Evolutionary conservation across 2,888 invertebrate genomes (phyloP), one percentile per base, ranked within the genome.

Genomic region (Sinhomidia bicolor): DNA sequence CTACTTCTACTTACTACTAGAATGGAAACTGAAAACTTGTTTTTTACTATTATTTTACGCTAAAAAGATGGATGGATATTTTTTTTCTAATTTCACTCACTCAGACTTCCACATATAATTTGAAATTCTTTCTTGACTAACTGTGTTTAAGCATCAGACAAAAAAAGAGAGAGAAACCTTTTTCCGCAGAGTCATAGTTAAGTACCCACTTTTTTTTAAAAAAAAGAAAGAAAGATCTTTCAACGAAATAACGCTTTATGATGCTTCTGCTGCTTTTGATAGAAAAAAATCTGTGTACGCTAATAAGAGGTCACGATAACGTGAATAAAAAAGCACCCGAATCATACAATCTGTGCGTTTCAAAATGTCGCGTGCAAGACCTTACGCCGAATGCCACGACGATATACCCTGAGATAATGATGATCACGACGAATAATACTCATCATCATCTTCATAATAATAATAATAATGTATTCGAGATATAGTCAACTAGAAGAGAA

Each of bases 321-420:
- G 17, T 26, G 81, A 60, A 60, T 12, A n/a, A 20, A 20, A 54
- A 20, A 54, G 54, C 17, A 54, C 54, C 54, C 76, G 51, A 20
- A 29, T 32, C n/a, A 54, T 79, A 29, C 57, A n/a, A 54, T 54
- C 54, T 20, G 10, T 17, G 60, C 60, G 60, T 60, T 26, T 60
- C 26, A 60, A 36, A 41, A 82, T 90, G 91, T 90, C 90, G 90
- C 90, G 90, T 90, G 91, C 90, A 91, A 89, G 91, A 90, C 91
- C 90, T 90, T 90, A 86, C 89, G 91, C 90, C 90, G 79, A 89
- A 79, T 85, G 89, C 89, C 89, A 89, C 47, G 89, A 85, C 65
- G 41, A 26, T 51, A 32, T 47, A 14, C 60, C 4, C 62, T 23
- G 14, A 62, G 51, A 85, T 85, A 68, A 85, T 68, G 23, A 80